Percentiles rank a stretch among this genome's conserved stretches.
These are phyloP conservation scores for Gortyna flavago DNA, from an alignment of 2,888 invertebrate species.

Conservation along the genomic window DNA sequence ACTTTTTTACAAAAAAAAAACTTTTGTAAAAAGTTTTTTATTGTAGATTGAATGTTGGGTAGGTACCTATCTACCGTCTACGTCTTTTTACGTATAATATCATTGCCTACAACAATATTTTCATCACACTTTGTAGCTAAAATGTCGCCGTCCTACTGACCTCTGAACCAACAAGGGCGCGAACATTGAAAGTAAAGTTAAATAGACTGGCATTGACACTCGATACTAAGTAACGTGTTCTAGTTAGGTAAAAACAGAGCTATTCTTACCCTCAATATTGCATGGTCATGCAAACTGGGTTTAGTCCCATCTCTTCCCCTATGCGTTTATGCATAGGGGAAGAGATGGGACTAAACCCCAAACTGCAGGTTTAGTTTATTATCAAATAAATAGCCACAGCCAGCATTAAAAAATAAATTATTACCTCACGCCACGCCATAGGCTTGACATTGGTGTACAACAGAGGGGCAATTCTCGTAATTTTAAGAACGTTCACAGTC, in stretches of 20 bases:
- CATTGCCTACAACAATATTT: background rate
- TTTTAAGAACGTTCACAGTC: no score
- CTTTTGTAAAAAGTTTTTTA: no score
- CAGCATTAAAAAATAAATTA: background rate
- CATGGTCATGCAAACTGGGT: no score
- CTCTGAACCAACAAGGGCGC: constrained; percentile 12
- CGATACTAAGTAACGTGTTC: constrained; percentile 14
- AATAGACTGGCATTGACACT: constrained; percentile 1
- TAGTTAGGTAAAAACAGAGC: background rate
- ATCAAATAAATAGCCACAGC: background rate
- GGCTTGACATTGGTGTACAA: background rate
- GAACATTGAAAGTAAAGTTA: constrained; percentile 6
- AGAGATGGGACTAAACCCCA: no score
- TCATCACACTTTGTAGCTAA: background rate
- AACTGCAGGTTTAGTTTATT: background rate
- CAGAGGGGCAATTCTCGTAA: no score
- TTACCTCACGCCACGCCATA: no score
- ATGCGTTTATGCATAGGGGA: no score
- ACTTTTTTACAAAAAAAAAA: no score
- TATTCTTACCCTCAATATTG: no score
- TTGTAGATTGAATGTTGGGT: background rate
- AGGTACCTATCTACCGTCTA: background rate
- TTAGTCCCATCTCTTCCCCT: no score
- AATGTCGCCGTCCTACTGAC: background rate
- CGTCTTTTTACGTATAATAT: background rate